phyloP scores from a whole-genome alignment of 2,797 vertebrate genomes.

The Microctenopoma steveboyesi region DNA sequence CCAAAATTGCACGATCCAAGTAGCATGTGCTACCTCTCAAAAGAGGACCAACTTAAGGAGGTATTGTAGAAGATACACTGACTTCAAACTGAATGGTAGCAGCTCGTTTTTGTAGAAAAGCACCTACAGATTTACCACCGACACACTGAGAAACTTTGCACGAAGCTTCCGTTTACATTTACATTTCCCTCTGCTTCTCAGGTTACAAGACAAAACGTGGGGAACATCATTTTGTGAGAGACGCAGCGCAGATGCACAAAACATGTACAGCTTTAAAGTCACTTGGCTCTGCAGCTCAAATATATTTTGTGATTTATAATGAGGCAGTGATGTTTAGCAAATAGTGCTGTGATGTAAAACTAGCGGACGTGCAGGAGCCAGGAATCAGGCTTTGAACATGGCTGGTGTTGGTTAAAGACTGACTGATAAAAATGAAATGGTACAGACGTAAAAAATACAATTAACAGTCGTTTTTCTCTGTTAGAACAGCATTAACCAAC shows the following conservation, averaged over 20 bases:
- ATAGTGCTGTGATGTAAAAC: conserved; percentile 28
- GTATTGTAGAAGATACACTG: conserved; percentile 10
- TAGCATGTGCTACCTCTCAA: conserved; percentile 24
- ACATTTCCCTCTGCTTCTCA: conserved; percentile 21
- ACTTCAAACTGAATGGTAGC: conserved; percentile 44
- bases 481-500: conserved; percentile 49
- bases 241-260: conserved; percentile 40
- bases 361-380: conserved; percentile 8
- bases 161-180: conserved; percentile 25
- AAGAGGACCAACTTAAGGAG: neutral
- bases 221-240: conserved; percentile 39
- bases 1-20: conserved; percentile 36
- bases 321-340: conserved; percentile 39
- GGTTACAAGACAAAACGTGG: conserved; percentile 17
- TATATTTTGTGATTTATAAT: conserved; percentile 17
- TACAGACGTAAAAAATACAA: conserved; percentile 42
- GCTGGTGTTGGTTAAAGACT: conserved; percentile 47
- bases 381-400: conserved; percentile 30
- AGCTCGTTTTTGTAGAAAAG: conserved; percentile 41
- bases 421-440: conserved; percentile 47
- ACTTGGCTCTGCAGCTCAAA: conserved; percentile 17
- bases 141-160: conserved; percentile 42
- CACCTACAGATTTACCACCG: conserved; percentile 30
- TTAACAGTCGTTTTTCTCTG: conserved; percentile 67
- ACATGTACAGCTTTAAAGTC: conserved; percentile 31